Conservation (phyloP, 2,113 vertebrate genomes). For the Leucopternis melanops region DNA sequence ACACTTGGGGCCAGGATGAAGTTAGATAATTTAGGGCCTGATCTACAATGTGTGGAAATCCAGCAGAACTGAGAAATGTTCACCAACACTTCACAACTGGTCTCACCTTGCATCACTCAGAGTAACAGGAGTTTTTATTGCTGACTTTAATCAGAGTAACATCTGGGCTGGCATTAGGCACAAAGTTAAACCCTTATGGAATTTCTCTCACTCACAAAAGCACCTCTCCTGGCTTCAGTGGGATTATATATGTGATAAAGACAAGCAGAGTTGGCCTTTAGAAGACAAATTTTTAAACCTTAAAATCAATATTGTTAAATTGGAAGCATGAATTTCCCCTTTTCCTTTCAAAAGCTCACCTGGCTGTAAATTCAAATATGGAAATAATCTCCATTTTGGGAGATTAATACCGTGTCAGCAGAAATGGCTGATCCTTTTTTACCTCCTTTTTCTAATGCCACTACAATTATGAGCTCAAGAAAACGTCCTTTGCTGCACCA, state of each 20-base stretch:
- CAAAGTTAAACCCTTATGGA: not conserved
- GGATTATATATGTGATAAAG: not conserved
- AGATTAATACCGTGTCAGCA: not conserved
- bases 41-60: not conserved
- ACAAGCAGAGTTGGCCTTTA: not conserved
- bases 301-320: not conserved
- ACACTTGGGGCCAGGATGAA: not conserved
- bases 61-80: not conserved
- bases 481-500: not conserved
- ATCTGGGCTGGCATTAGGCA: not conserved
- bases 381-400: not conserved
- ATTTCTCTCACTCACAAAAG: not conserved
- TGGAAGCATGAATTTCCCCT: not conserved
- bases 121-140: not conserved
- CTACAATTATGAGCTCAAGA: not conserved
- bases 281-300: not conserved
- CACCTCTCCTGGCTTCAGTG: not conserved
- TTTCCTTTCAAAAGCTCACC: not conserved
- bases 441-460: not conserved
- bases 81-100: not conserved
- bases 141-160: conserved; percentile 1
- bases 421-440: not conserved
- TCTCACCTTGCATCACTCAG: not conserved
- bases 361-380: not conserved
- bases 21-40: not conserved